phyloP scores from a whole-genome alignment of 2,888 invertebrate species.

The Marasmarcha lunaedactyla region DNA sequence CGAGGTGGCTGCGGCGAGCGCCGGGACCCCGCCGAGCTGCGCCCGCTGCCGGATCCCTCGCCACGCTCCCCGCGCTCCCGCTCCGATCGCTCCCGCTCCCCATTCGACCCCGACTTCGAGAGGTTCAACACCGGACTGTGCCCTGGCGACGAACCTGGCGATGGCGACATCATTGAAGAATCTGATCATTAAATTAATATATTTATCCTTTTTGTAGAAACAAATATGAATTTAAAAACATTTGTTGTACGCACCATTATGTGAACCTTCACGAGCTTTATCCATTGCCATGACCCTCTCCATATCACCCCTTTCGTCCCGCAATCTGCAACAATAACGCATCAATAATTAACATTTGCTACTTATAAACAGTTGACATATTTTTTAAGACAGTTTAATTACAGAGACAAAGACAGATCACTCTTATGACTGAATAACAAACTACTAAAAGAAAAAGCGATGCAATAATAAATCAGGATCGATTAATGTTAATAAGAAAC shows the following conservation, averaged over 20 bases:
- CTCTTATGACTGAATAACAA: background rate
- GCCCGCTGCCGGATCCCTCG: slow-evolving; percentile 62
- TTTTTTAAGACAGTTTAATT: no score
- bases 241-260: slow-evolving; percentile 83
- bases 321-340: slow-evolving; percentile 79
- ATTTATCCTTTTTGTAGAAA: background rate
- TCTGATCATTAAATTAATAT: background rate
- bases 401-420: slow-evolving; percentile 16
- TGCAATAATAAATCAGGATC: no score
- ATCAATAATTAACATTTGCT: no score
- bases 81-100: slow-evolving; percentile 76
- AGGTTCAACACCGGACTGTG: slow-evolving; percentile 94
- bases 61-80: slow-evolving; percentile 57
- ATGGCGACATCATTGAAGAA: background rate
- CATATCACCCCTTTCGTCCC: slow-evolving; percentile 88
- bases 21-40: slow-evolving; percentile 71
- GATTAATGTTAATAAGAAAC: background rate
- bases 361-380: no score
- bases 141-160: slow-evolving; percentile 83
- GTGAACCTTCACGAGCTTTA: slow-evolving; percentile 89
- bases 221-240: slow-evolving; percentile 9
- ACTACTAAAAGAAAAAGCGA: no score
- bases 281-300: slow-evolving; percentile 85
- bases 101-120: slow-evolving; percentile 85
- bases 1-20: slow-evolving; percentile 72